phyloP scores from a whole-genome alignment of 2,888 invertebrate species.

The Galeopsomyia nigrocyanea region DNA sequence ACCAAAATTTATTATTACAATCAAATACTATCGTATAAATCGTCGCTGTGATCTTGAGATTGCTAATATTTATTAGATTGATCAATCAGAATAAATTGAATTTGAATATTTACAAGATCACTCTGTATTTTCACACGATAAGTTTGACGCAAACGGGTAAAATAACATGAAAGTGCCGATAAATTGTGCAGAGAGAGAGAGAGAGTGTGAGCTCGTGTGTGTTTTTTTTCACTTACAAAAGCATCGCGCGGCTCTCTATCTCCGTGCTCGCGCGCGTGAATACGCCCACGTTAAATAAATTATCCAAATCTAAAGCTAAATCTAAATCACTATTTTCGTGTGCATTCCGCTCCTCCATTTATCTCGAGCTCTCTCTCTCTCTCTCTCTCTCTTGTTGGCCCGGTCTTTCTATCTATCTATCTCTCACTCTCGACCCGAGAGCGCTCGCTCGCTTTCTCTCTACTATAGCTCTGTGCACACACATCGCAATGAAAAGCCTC shows the following conservation, averaged over 20 bases:
- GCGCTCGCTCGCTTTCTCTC: slow-evolving; percentile 28
- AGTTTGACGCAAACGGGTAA: too few relatives aligned
- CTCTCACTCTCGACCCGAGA: slow-evolving; percentile 32
- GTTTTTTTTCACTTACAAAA: too few relatives aligned
- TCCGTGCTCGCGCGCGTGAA: slow-evolving; percentile 21
- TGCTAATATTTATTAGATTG: too few relatives aligned
- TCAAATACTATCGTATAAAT: too few relatives aligned
- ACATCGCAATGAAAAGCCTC: slow-evolving; percentile 54
- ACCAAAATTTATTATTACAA: too few relatives aligned
- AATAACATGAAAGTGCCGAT: too few relatives aligned
- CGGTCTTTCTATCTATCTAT: slow-evolving; percentile 23
- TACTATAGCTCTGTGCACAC: slow-evolving; percentile 16
- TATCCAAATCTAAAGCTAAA: slow-evolving; percentile 45
- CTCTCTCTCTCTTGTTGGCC: slow-evolving; percentile 41
- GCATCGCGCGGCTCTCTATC: neutral
- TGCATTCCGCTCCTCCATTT: slow-evolving; percentile 41
- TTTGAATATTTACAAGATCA: too few relatives aligned
- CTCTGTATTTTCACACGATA: too few relatives aligned
- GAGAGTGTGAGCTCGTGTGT: too few relatives aligned
- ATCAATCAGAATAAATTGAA: too few relatives aligned
- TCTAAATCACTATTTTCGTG: slow-evolving; percentile 46
- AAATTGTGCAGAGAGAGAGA: too few relatives aligned
- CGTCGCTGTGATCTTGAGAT: too few relatives aligned
- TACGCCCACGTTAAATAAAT: slow-evolving; percentile 32
- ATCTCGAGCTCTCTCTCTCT: slow-evolving; percentile 29